A percentile compares a stretch with the other conserved stretches of the same genome.
These are phyloP conservation scores for Pogonocichla stellata DNA, from an alignment of 2,113 vertebrate species.

Conservation along the genomic window DNA sequence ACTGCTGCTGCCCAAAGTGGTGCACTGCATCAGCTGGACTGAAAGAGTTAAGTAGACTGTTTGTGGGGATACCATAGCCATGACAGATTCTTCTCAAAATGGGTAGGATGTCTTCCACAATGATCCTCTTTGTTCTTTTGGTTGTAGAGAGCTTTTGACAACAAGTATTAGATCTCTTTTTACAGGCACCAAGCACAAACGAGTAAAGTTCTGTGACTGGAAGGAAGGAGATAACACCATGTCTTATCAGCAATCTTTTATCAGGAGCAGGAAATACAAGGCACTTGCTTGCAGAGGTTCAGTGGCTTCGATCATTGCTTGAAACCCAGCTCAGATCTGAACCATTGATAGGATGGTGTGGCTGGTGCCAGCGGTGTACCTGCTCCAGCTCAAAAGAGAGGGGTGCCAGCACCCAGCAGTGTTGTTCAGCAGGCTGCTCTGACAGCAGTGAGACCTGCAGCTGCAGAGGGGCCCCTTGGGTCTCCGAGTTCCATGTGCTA, in stretches of 20 bases:
- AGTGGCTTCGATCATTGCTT: background rate
- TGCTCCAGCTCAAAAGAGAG: background rate
- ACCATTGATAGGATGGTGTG: background rate
- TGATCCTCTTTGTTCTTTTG: background rate
- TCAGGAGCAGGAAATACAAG: background rate
- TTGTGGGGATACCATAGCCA: background rate
- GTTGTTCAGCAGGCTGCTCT: background rate
- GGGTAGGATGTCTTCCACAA: background rate
- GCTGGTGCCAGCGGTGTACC: background rate
- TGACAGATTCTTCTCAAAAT: background rate
- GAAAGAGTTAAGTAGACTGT: background rate
- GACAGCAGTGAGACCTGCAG: background rate
- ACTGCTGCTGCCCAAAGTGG: background rate
- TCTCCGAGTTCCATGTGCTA: fast-evolving
- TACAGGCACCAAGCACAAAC: background rate
- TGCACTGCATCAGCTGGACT: background rate
- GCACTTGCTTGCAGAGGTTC: background rate
- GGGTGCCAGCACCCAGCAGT: background rate
- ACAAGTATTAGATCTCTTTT: background rate
- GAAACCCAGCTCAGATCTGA: background rate
- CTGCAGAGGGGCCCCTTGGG: background rate
- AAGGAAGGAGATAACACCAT: background rate
- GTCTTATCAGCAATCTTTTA: background rate
- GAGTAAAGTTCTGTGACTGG: background rate
- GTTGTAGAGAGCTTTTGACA: background rate